phyloP scores from a whole-genome alignment of 2,888 invertebrate genomes.

The Hoplodrina blanda region DNA sequence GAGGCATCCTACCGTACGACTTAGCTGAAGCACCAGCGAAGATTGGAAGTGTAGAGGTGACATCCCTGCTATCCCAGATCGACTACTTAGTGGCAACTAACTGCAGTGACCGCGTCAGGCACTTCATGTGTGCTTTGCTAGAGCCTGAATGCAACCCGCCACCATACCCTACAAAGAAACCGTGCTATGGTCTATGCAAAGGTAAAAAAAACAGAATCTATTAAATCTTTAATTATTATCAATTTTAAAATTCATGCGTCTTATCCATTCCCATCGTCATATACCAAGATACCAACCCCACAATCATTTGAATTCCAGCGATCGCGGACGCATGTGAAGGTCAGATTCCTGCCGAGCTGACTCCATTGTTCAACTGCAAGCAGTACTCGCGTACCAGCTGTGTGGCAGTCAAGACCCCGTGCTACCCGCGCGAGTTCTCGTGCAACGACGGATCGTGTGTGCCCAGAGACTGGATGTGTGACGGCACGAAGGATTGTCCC shows the following conservation, averaged over 20 bases:
- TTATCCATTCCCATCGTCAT: too few relatives aligned
- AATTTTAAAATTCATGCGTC: background rate
- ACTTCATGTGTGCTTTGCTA: slow-evolving; percentile 92
- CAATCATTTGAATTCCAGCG: slow-evolving; percentile 80
- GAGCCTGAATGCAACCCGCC: slow-evolving; percentile 93
- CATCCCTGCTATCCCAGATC: slow-evolving; percentile 88
- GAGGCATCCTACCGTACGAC: slow-evolving; percentile 93
- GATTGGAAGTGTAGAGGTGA: slow-evolving; percentile 80
- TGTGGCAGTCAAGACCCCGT: slow-evolving; percentile 85
- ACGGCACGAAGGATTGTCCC: slow-evolving; percentile 91
- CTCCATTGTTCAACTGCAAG: slow-evolving; percentile 91
- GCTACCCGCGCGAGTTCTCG: slow-evolving; percentile 89
- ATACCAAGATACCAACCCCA: background rate
- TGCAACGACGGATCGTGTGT: slow-evolving; percentile 91
- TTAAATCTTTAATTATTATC: background rate
- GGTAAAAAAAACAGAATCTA: slow-evolving; percentile 78
- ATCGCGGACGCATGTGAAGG: slow-evolving; percentile 92
- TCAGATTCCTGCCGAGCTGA: slow-evolving; percentile 90
- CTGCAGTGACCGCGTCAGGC: slow-evolving; percentile 91
- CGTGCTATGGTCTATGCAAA: slow-evolving; percentile 92
- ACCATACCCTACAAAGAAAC: slow-evolving; percentile 90
- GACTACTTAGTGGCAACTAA: slow-evolving; percentile 91
- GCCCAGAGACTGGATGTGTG: slow-evolving; percentile 92
- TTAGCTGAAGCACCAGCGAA: slow-evolving; percentile 89
- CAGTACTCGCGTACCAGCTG: slow-evolving; percentile 91